A percentile compares a stretch with the other conserved stretches of the same genome.
These are phyloP conservation scores for Diuraphis noxia DNA, from an alignment of 1,140 invertebrate genomes.

Conservation along the genomic window DNA sequence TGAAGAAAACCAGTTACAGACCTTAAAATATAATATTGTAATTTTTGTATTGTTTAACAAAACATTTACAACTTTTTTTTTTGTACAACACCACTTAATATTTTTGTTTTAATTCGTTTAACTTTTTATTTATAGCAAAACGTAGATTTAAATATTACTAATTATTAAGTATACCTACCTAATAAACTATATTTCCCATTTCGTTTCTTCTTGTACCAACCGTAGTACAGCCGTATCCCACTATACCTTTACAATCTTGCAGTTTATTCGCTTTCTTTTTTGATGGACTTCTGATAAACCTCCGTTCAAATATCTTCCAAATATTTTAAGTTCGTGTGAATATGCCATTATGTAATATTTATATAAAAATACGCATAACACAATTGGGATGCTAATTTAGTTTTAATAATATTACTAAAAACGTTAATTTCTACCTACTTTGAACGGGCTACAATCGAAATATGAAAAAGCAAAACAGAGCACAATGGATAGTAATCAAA, in stretches of 20 bases:
- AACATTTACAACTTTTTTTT: too few species aligned
- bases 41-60: too few species aligned
- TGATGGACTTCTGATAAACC: background rate
- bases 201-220: background rate
- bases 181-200: background rate
- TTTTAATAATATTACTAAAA: background rate
- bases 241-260: background rate
- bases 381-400: background rate
- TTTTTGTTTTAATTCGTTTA: too few species aligned
- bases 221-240: background rate
- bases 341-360: background rate
- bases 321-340: background rate
- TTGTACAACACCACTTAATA: too few species aligned
- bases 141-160: background rate
- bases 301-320: background rate
- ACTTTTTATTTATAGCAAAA: too few species aligned
- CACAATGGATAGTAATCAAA: background rate
- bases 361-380: background rate
- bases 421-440: background rate
- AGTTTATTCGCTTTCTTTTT: background rate
- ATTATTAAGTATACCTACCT: too few species aligned
- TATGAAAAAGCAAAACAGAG: background rate
- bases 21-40: background rate
- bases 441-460: background rate
- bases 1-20: background rate